Evolutionary conservation across 2,797 vertebrate genomes (phyloP).

Genomic region (Spinibarbus caldwelli): DNA sequence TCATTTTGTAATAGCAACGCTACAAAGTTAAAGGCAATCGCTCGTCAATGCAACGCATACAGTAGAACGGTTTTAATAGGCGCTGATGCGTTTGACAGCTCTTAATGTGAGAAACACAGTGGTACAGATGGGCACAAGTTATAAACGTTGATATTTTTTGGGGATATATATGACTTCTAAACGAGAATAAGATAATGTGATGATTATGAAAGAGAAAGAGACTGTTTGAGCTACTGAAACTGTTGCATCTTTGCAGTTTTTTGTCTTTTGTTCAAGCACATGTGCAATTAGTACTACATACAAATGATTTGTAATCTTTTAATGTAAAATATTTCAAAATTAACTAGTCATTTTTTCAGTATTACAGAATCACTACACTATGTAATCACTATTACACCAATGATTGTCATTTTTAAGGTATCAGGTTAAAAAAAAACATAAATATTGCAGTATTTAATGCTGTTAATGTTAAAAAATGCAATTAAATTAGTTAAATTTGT

Average conservation of each 20-base stretch:
- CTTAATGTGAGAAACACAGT: background rate
- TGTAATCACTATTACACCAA: background rate
- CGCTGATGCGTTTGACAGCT: background rate
- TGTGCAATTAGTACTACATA: background rate
- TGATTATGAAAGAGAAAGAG: background rate
- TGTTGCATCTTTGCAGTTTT: slow-evolving; percentile 64
- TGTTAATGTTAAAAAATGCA: background rate
- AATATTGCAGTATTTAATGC: background rate
- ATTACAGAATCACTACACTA: background rate
- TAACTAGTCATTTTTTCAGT: background rate
- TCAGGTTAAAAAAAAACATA: background rate
- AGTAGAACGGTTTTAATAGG: slow-evolving; percentile 1
- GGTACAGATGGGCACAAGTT: background rate
- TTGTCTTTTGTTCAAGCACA: background rate
- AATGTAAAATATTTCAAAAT: background rate
- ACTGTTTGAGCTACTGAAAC: slow-evolving; percentile 46
- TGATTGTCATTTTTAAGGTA: background rate
- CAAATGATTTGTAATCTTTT: background rate
- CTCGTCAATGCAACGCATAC: background rate
- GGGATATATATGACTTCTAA: background rate
- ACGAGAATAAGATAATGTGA: background rate
- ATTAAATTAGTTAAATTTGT: too few species aligned
- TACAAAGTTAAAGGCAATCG: slow-evolving; percentile 19
- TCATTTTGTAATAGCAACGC: background rate
- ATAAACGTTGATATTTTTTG: background rate